Evolutionary conservation across 2,113 vertebrate species (phyloP), one percentile per base, ranked within the genome.

Genomic region (Malurus alboscapulatus): DNA sequence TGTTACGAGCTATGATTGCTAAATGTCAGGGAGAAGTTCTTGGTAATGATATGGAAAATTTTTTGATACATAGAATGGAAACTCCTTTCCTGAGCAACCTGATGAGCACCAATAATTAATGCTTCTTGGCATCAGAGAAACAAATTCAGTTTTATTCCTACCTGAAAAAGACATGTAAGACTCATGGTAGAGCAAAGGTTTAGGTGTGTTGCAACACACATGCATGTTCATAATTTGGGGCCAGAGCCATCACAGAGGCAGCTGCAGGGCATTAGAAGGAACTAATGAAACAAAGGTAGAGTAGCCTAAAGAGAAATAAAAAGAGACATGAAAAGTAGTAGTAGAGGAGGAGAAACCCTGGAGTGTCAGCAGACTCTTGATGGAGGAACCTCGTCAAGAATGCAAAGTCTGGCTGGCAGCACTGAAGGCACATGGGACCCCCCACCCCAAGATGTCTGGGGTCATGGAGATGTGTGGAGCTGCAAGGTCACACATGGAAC

Each of bases 401-500:
- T 5, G 25, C 17, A 6, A 2, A 7, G 10, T 32, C 24, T 6
- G 1, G 2, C 21, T 76, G 50, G 29, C 29, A 45, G 12, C 44
- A 12, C 1, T 17, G 17, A 9, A 47, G 76, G 27, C 16, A 14
- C 9, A 2, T 30, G 21, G 27, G 6, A 45, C 8, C 2, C 4
- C 14, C 10, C 8, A 53, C 10, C 12, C 10, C 0, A 0, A 50
- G 1, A 0, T 68, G 9, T 25, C 25, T 61, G 24, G 14, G 10
- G 3, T 25, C 42, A 21, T 0, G 1, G 10, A 12, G 14, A 14
- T 34, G 6, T 38, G 26, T 11, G 36, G 54, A 80, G 14, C 7
- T 7, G 0, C 20, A 26, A 27, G 16, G 44, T 19, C 24, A 66
- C 27, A 25, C 0, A 0, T 1, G 1, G 9, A 5, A 15, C 27